Evolutionary conservation across 2,113 vertebrate genomes (phyloP).

Genomic region (Phyllostomus hastatus): DNA sequence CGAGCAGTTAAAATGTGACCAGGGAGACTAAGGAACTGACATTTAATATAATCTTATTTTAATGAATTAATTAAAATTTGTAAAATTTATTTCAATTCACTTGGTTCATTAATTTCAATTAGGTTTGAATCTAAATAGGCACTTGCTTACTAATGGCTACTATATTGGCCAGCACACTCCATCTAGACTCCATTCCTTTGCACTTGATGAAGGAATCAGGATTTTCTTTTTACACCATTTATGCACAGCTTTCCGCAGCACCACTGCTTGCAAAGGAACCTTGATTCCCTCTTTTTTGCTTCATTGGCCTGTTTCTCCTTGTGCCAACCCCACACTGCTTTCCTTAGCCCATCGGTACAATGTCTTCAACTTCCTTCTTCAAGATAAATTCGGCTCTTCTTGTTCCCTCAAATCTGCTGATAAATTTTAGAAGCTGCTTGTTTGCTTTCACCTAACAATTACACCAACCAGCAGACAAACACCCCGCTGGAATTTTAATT

Average conservation of each 20-base stretch:
- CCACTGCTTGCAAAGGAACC: background rate
- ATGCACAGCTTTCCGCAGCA: background rate
- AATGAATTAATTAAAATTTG: background rate
- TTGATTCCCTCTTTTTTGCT: background rate
- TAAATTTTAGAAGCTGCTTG: background rate
- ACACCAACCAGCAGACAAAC: background rate
- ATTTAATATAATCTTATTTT: background rate
- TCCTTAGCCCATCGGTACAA: background rate
- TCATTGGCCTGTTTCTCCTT: background rate
- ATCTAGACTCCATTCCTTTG: background rate
- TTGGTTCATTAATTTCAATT: background rate
- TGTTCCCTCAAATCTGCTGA: background rate
- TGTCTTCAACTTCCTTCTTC: background rate
- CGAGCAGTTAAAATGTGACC: background rate
- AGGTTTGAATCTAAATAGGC: background rate
- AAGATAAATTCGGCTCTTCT: background rate
- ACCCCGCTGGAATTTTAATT: background rate
- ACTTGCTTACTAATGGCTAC: background rate
- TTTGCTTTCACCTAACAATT: background rate
- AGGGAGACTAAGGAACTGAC: background rate
- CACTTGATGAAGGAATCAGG: background rate
- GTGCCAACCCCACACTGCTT: background rate
- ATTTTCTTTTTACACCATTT: background rate
- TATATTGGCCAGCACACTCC: background rate
- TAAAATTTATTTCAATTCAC: background rate